Percentiles rank a stretch among this genome's conserved stretches.
These are phyloP conservation scores for Noctilio leporinus DNA, from an alignment of 2,113 vertebrate genomes.

Conservation along the genomic window DNA sequence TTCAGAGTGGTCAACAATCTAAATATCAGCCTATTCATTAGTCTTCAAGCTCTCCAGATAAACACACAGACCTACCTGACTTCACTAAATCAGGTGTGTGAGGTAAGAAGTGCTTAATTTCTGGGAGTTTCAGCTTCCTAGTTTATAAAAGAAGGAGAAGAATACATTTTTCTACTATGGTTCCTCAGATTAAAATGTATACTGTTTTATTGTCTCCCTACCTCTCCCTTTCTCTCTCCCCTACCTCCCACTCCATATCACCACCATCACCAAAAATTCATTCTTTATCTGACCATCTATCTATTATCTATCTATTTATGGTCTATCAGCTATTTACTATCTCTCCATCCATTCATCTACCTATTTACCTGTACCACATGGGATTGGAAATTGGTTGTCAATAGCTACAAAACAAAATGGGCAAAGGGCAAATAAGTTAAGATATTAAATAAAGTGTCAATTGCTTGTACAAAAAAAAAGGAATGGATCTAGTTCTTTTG, in stretches of 20 bases:
- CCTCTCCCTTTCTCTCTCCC: neutral
- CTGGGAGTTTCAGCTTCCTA: neutral
- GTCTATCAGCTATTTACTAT: too few relatives aligned
- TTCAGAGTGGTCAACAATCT: neutral
- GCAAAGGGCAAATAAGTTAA: neutral
- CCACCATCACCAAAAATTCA: neutral
- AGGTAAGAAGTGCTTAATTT: neutral
- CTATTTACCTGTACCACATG: neutral
- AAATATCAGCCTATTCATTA: neutral
- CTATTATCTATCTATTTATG: neutral
- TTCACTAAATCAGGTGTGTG: too few relatives aligned
- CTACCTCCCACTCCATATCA: neutral
- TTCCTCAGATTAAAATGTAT: neutral
- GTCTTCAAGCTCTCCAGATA: neutral
- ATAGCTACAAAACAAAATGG: neutral
- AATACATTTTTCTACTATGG: neutral
- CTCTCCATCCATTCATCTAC: neutral
- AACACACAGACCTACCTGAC: neutral
- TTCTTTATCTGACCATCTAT: neutral
- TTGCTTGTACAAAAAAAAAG: neutral
- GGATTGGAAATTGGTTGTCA: neutral
- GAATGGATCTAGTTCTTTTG: neutral
- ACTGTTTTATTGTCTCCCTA: neutral
- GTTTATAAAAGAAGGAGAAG: neutral
- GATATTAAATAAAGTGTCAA: neutral